A percentile compares a stretch with the other conserved stretches of the same genome.
Conservation (phyloP, 1,140 invertebrate genomes). For the Magallana ariakensis region DNA sequence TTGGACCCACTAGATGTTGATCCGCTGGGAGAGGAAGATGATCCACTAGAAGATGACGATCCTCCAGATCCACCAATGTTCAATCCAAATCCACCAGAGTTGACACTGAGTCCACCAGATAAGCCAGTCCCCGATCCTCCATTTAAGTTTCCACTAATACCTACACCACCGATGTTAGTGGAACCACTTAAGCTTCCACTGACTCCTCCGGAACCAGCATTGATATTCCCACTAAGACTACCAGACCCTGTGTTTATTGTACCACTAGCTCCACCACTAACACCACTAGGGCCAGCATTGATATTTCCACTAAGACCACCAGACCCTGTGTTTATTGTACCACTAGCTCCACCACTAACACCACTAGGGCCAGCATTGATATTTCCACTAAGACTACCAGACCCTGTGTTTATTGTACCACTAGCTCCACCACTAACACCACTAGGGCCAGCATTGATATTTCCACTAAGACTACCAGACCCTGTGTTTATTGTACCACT, state of each 20-base stretch:
- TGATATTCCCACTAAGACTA: neutral
- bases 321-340: slow-evolving; percentile 6
- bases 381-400: neutral
- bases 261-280: slow-evolving; percentile 39
- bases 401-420: neutral
- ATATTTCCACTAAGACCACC: slow-evolving; percentile 23
- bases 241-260: neutral
- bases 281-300: slow-evolving; percentile 40
- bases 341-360: slow-evolving; percentile 35
- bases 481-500: slow-evolving; percentile 7
- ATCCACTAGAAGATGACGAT: slow-evolving; percentile 9
- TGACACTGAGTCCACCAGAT: slow-evolving; percentile 2
- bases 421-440: slow-evolving; percentile 10
- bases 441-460: neutral
- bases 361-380: slow-evolving; percentile 41
- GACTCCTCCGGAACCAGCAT: neutral
- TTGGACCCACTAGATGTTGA: neutral
- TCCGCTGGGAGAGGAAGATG: no score
- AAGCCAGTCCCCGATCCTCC: slow-evolving; percentile 1
- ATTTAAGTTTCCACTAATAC: slow-evolving; percentile 32
- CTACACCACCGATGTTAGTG: slow-evolving; percentile 28
- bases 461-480: neutral
- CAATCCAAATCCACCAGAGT: slow-evolving; percentile 7
- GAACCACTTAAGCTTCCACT: slow-evolving; percentile 32
- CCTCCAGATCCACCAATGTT: neutral